Evolutionary conservation across 2,797 vertebrate genomes (phyloP).

Genomic region (Myotis findleyi): DNA sequence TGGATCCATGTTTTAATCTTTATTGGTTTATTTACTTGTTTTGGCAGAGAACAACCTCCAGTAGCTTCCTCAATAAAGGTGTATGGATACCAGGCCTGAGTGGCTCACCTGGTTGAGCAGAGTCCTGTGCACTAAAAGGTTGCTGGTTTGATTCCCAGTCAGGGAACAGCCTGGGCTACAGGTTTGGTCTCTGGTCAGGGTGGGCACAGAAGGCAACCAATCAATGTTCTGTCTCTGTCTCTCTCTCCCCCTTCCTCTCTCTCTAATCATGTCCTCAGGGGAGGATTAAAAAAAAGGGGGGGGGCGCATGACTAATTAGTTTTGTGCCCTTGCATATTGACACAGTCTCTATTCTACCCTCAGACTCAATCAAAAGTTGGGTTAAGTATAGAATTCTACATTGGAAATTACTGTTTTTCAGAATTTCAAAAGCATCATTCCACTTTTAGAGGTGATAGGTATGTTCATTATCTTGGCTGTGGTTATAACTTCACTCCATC

Average conservation of each 20-base stretch:
- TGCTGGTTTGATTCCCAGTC: too few relatives aligned
- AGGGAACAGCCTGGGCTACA: too few relatives aligned
- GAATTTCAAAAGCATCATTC: constrained; percentile 43
- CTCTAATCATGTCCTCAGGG: too few relatives aligned
- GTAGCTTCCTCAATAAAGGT: background rate
- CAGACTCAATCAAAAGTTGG: constrained; percentile 13
- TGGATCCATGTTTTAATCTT: background rate
- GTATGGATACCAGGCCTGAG: too few relatives aligned
- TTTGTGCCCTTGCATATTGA: background rate
- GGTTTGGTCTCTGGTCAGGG: too few relatives aligned
- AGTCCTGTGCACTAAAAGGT: too few relatives aligned
- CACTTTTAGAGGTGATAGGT: background rate
- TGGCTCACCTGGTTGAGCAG: too few relatives aligned
- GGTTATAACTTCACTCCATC: background rate
- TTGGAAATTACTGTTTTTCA: background rate
- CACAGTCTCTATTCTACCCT: background rate
- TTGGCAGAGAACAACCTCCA: constrained; percentile 23
- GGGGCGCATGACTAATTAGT: background rate
- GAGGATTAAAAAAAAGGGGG: too few relatives aligned
- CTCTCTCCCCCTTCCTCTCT: too few relatives aligned
- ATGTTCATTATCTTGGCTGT: background rate
- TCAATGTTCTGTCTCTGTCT: too few relatives aligned
- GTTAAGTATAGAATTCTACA: background rate
- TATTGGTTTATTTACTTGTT: constrained; percentile 35
- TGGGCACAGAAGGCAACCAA: too few relatives aligned